phyloP scores from a whole-genome alignment of 2,113 vertebrate species.

The Catagonus wagneri region DNA sequence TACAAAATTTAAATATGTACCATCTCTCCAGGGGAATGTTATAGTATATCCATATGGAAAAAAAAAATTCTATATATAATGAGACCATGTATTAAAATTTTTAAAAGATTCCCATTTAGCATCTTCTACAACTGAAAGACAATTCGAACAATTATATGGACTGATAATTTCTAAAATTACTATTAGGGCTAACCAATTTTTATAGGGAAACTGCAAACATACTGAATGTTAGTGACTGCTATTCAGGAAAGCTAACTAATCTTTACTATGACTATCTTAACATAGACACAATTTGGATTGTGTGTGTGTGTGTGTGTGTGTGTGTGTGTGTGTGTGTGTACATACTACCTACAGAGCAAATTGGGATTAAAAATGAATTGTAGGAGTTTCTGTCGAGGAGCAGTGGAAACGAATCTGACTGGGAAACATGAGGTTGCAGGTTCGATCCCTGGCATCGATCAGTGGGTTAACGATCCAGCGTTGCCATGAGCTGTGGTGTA shows the following conservation, averaged over 20 bases:
- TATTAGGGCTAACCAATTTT: neutral
- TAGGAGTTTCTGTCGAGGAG: too few species aligned
- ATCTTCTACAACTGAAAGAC: neutral
- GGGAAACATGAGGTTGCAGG: too few species aligned
- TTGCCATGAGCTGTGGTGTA: too few species aligned
- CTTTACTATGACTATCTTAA: neutral
- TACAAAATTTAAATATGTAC: conserved; percentile 55
- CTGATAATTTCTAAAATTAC: conserved; percentile 4
- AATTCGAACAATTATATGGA: neutral
- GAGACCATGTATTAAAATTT: neutral
- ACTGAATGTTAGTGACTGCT: neutral
- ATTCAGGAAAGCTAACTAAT: neutral
- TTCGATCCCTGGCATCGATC: too few species aligned
- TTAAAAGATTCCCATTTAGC: neutral
- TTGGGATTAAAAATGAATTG: neutral
- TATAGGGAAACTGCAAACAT: neutral
- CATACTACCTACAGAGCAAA: neutral
- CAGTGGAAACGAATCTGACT: too few species aligned
- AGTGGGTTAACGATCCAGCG: too few species aligned
- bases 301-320: neutral
- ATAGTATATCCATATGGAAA: neutral
- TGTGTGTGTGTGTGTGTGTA: neutral
- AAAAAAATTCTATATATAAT: neutral
- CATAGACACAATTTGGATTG: neutral
- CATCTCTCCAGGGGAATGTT: neutral